Evolutionary conservation across 30 jellyfish, hydroid and myxozoan genomes (phyloP), one percentile per base, ranked within the genome.

Genomic region (Pseudorhiza aurosa): DNA sequence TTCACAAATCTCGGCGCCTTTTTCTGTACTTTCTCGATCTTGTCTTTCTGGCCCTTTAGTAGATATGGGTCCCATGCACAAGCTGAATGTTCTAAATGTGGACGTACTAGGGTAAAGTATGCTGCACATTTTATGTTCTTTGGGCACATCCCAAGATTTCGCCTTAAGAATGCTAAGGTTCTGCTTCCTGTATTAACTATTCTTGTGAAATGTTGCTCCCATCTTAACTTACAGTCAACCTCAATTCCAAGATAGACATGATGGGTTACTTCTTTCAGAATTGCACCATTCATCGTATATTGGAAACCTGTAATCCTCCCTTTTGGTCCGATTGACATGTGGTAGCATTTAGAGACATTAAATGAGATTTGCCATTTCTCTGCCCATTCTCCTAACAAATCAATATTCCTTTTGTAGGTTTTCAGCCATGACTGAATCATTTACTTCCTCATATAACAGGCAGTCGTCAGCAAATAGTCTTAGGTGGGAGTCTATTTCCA

Each of bases 91-190:
- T 77, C 81, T 59, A 77, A 77, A 58, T 77, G 89, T 77, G 81
- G 81, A 77, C 81, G 89, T 36, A 62, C 89, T 77, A 59, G 89
- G 58, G 89, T 58, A 77, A 77, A 57, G 81, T 77, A 77, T 77
- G 81, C 89, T 77, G 81, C 89, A 59, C 71, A 77, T 77, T n/a
- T 74, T 14, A 71, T 71, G 55, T 71, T 74, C 65, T 74, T 77
- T 59, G 89, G 89, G 89, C 89, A 77, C 81, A 58, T 77, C 89
- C 89, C 89, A 53, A 77, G 89, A 77, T 59, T 57, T 77, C 58
- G 57, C 71, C 72, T 59, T 33, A 73, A 73, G 77, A 53, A 46
- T 27, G 75, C 74, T 44, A 73, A 53, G 3, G 87, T 49, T 73
- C 85, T 70, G 62, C 42, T 45, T 75, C 87, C 51, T 75, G 10